Percentiles rank a stretch among this genome's conserved stretches.
These are phyloP conservation scores for Porites evermanni DNA, from an alignment of 92 coral and sea anemone genomes.

Conservation along the genomic window DNA sequence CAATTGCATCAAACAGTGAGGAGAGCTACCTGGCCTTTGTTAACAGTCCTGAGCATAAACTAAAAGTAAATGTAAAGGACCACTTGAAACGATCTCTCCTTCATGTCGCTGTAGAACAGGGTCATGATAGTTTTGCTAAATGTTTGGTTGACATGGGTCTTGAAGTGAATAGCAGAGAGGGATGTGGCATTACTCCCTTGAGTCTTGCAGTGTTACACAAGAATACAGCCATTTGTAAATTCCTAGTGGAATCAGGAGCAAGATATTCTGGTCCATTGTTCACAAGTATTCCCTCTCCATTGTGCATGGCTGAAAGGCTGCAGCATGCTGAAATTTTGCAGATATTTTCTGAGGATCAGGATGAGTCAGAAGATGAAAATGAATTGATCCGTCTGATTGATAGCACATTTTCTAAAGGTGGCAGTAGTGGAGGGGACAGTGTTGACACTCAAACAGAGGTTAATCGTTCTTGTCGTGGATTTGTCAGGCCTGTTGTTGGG, in stretches of 20 bases:
- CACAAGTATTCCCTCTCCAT: conserved; percentile 42
- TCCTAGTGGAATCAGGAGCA: background rate
- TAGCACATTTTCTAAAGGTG: conserved; percentile 19
- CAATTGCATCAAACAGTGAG: background rate
- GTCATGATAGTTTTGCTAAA: conserved; percentile 47
- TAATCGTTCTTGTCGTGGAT: conserved; percentile 12
- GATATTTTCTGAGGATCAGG: conserved; percentile 11
- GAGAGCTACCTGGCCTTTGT: conserved; percentile 31
- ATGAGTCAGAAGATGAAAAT: conserved; percentile 49
- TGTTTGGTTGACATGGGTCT: conserved; percentile 52
- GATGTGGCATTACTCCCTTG: conserved; percentile 49
- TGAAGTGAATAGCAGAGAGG: conserved; percentile 34
- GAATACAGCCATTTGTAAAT: conserved; percentile 16
- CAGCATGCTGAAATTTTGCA: background rate
- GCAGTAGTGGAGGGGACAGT: background rate
- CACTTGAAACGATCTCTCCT: conserved; percentile 42
- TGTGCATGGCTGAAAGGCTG: conserved; percentile 27
- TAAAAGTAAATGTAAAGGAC: conserved; percentile 21
- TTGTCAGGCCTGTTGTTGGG: conserved; percentile 34
- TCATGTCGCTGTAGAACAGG: conserved; percentile 53
- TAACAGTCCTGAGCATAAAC: conserved; percentile 30
- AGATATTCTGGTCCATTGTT: conserved; percentile 3
- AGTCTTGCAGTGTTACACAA: conserved; percentile 31
- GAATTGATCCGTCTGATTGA: background rate
- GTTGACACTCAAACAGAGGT: background rate